Percentiles rank a stretch among this genome's conserved stretches.
Evolutionary conservation across 2,797 vertebrate genomes (phyloP).

Genomic region (Neosilurus mollespiculum): DNA sequence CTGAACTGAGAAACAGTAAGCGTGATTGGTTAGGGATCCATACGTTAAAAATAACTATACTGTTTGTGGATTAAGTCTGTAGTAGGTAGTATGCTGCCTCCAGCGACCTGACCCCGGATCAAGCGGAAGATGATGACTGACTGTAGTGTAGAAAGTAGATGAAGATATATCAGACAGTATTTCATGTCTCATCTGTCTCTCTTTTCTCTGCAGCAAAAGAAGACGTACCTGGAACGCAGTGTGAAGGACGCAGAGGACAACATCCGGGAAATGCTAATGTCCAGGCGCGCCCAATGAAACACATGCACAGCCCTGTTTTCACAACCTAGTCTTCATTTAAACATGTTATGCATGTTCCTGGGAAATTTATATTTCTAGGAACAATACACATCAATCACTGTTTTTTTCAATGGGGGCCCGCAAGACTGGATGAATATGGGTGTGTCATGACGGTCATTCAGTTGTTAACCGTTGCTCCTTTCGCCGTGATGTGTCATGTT

Average conservation of each 20-base stretch:
- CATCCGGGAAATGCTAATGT: constrained; percentile 94
- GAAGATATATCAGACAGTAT: no score
- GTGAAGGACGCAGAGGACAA: constrained; percentile 97
- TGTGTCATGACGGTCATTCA: constrained; percentile 2
- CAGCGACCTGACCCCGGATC: no score
- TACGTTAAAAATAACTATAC: background rate
- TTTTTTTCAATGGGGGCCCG: background rate
- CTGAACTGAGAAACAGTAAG: background rate
- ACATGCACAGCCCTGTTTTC: background rate
- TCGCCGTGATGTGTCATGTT: constrained; percentile 22
- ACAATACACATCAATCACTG: constrained; percentile 15
- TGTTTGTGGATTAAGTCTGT: no score
- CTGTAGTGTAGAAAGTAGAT: no score
- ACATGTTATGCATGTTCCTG: constrained; percentile 19
- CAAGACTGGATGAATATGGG: constrained; percentile 15
- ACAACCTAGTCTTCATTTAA: constrained; percentile 39
- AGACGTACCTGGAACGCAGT: constrained; percentile 91
- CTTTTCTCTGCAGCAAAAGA: constrained; percentile 83
- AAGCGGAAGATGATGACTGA: no score
- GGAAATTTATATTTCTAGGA: constrained; percentile 4
- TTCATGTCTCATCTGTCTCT: background rate
- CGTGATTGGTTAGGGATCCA: background rate
- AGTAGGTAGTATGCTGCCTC: no score
- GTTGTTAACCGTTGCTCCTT: background rate
- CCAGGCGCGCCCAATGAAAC: constrained; percentile 84